A percentile compares a stretch with the other conserved stretches of the same genome.
Conservation (phyloP, 2,888 invertebrate genomes). For the Cybosia mesomella region DNA sequence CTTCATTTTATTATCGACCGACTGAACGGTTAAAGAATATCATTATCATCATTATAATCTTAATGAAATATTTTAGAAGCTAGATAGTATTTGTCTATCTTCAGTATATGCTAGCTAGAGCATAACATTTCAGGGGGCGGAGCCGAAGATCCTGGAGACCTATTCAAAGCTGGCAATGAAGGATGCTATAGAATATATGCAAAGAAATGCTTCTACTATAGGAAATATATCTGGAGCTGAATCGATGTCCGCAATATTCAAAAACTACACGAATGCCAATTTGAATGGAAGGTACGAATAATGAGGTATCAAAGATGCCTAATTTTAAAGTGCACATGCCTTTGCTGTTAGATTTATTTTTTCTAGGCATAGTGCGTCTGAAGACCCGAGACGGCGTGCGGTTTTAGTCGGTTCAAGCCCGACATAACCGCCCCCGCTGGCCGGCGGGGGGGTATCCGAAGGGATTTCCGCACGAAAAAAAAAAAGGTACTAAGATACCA, state of each 20-base stretch:
- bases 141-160: conserved; percentile 97
- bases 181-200: conserved; percentile 97
- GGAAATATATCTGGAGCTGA: conserved; percentile 96
- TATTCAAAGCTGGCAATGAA: conserved; percentile 97
- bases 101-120: background rate
- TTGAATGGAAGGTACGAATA: conserved; percentile 92
- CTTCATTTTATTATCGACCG: no score
- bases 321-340: background rate
- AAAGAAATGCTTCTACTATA: conserved; percentile 94
- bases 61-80: no score
- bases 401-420: no score
- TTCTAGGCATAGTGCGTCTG: no score
- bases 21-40: no score
- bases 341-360: background rate
- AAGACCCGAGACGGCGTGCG: no score
- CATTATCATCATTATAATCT: no score
- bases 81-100: background rate
- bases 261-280: conserved; percentile 94
- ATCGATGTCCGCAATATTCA: conserved; percentile 96
- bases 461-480: no score
- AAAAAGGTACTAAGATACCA: no score
- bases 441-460: no score
- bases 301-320: background rate
- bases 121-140: conserved; percentile 88
- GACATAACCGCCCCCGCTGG: no score